Conservation (phyloP, 92 coral and sea anemone genomes). For the Diadumene lineata region DNA sequence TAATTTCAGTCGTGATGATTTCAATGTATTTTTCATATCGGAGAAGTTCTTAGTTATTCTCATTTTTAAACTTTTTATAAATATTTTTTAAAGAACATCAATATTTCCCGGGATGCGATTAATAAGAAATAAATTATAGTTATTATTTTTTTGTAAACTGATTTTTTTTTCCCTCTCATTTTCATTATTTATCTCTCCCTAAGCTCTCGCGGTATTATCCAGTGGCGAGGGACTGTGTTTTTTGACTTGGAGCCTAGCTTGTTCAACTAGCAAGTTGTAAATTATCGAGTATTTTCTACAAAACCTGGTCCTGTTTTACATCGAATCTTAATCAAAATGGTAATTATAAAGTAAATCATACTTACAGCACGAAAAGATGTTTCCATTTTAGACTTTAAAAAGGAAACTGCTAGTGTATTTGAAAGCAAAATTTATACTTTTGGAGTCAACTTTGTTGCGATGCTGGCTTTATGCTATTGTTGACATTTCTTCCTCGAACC, state of each 20-base stretch:
- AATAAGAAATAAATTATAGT: too few relatives aligned
- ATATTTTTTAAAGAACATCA: too few relatives aligned
- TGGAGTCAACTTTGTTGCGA: not conserved
- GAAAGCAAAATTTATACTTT: slow-evolving; percentile 2
- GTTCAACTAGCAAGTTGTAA: slow-evolving; percentile 59
- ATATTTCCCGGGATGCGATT: too few relatives aligned
- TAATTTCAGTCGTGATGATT: too few relatives aligned
- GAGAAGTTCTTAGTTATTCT: too few relatives aligned
- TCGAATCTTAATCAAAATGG: slow-evolving; percentile 51
- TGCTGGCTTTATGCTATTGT: slow-evolving; percentile 47
- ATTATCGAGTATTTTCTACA: slow-evolving; percentile 24
- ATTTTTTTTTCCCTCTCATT: not conserved
- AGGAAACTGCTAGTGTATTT: not conserved
- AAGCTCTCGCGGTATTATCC: not conserved
- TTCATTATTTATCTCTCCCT: not conserved
- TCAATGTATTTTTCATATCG: too few relatives aligned
- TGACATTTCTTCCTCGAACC: slow-evolving; percentile 42
- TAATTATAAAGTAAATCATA: slow-evolving; percentile 27
- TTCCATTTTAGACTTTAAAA: not conserved
- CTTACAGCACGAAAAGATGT: not conserved
- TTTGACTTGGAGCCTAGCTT: slow-evolving; percentile 29
- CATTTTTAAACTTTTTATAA: too few relatives aligned
- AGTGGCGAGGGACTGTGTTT: slow-evolving; percentile 21
- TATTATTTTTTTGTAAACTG: too few relatives aligned
- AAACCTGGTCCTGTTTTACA: slow-evolving; percentile 29